These are phyloP conservation scores for Nymphicus hollandicus DNA, from an alignment of 2,113 vertebrate species.

Conservation along the genomic window DNA sequence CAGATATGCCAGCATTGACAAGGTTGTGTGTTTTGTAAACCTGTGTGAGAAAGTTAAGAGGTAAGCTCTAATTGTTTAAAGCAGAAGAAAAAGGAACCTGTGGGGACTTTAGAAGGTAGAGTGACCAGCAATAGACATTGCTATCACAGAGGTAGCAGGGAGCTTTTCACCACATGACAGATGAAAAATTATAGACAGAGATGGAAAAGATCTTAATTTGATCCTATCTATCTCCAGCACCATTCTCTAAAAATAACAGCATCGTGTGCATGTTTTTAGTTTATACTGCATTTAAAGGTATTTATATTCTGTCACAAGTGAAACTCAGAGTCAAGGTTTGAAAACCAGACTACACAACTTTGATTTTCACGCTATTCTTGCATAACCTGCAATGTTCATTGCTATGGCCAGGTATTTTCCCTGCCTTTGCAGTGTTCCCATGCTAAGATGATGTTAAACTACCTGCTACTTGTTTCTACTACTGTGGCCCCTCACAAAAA, in stretches of 20 bases:
- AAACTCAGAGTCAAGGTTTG: not conserved
- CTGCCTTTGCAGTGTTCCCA: not conserved
- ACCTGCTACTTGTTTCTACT: constrained; percentile 15
- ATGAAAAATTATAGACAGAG: not conserved
- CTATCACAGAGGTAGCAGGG: not conserved
- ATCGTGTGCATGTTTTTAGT: not conserved
- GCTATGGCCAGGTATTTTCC: not conserved
- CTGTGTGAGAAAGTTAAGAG: constrained; percentile 66
- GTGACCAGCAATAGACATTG: not conserved
- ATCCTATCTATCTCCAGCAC: not conserved
- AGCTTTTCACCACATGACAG: not conserved
- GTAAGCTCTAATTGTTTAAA: not conserved
- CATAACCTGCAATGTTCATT: not conserved
- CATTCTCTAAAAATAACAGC: not conserved
- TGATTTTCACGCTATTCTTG: not conserved
- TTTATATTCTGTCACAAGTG: not conserved
- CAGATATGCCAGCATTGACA: constrained; percentile 89
- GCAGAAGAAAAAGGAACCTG: not conserved
- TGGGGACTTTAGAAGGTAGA: not conserved
- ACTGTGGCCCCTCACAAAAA: not conserved
- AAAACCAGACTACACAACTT: not conserved
- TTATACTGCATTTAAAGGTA: not conserved
- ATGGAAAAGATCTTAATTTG: not conserved
- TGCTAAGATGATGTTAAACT: not conserved
- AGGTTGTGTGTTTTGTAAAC: constrained; percentile 74